Evolutionary conservation across 2,888 invertebrate genomes (phyloP).

Genomic region (Petrolisthes cinctipes): DNA sequence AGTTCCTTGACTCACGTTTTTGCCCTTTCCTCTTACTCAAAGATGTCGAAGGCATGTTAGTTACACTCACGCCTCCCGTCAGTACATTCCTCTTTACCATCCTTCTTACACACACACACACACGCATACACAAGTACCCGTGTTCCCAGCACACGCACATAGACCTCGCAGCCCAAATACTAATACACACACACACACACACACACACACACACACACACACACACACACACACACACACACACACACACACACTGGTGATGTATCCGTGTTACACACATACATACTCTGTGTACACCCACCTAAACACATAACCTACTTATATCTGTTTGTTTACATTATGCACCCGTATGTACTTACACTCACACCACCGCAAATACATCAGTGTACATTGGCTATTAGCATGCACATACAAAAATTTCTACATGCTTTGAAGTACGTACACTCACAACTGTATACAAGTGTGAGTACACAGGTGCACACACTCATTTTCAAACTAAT

Average conservation of each 20-base stretch:
- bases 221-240: not conserved
- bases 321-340: too few species aligned
- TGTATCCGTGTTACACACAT: not conserved
- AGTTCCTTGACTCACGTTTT: too few species aligned
- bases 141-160: not conserved
- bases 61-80: not conserved
- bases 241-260: not conserved
- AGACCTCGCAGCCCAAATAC: not conserved
- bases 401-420: too few species aligned
- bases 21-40: too few species aligned
- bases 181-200: constrained; percentile 1
- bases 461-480: too few species aligned
- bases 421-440: too few species aligned
- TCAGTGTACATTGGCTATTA: too few species aligned
- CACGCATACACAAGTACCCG: not conserved
- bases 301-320: too few species aligned
- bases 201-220: not conserved
- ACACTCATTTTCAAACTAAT: too few species aligned
- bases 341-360: too few species aligned
- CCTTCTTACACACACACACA: not conserved
- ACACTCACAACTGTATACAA: too few species aligned
- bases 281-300: not conserved
- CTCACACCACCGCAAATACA: too few species aligned
- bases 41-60: not conserved
- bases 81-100: not conserved